These are phyloP conservation scores for Micromys minutus DNA, from an alignment of 2,113 vertebrate genomes.

Conservation along the genomic window DNA sequence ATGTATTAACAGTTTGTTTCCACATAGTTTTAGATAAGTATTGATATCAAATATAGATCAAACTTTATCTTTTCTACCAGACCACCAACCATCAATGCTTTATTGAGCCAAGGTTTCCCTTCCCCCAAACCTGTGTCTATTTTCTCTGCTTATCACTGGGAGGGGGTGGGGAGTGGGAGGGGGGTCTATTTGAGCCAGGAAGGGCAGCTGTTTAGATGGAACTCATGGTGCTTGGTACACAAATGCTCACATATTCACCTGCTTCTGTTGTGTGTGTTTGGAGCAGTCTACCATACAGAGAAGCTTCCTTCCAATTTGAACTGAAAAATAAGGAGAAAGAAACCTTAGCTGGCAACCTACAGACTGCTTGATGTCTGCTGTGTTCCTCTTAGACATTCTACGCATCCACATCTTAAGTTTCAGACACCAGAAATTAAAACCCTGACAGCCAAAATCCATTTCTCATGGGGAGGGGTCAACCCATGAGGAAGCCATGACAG, in stretches of 20 bases:
- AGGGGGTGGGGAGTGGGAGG: background rate
- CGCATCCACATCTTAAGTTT: background rate
- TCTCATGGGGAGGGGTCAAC: background rate
- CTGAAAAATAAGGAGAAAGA: background rate
- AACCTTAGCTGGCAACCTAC: background rate
- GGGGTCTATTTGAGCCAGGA: conserved; percentile 1
- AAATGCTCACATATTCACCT: background rate
- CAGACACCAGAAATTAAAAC: background rate
- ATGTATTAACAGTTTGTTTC: conserved; percentile 14
- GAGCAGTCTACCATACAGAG: background rate
- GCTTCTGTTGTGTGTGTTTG: background rate
- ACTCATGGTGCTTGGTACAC: background rate
- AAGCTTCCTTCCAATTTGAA: conserved; percentile 43
- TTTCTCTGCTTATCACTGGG: conserved; percentile 17
- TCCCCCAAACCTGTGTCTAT: background rate
- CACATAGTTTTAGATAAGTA: conserved; percentile 20
- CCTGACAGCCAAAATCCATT: background rate
- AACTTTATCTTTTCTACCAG: conserved; percentile 11
- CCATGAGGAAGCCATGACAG: background rate
- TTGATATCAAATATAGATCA: conserved; percentile 33
- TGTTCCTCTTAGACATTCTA: background rate
- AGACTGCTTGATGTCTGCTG: background rate
- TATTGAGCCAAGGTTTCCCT: background rate
- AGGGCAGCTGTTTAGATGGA: background rate
- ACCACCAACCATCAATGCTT: conserved; percentile 10